These are phyloP conservation scores for Elgaria multicarinata DNA, from an alignment of 2,113 vertebrate genomes.

Conservation along the genomic window DNA sequence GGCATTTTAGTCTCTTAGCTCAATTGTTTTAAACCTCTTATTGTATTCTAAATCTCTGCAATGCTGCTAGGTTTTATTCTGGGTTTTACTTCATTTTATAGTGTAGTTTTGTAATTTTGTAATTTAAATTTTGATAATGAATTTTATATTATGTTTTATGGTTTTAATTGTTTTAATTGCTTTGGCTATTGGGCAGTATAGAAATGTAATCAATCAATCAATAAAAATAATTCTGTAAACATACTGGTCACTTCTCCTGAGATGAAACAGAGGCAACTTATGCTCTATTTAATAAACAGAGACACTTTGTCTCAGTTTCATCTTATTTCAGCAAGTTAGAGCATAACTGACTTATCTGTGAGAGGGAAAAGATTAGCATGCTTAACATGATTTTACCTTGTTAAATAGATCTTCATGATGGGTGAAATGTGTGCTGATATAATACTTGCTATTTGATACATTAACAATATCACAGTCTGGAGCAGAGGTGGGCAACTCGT, in stretches of 20 bases:
- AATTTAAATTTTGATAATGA: no score
- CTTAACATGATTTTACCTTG: not conserved
- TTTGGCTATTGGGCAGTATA: no score
- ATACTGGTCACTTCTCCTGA: not conserved
- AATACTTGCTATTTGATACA: not conserved
- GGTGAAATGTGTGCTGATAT: no score
- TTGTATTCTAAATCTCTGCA: no score
- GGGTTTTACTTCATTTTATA: no score
- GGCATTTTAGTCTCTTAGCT: no score
- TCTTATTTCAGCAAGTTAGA: not conserved
- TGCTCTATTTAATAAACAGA: not conserved
- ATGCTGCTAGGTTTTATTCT: no score
- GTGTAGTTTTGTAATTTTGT: no score
- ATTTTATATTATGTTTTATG: no score
- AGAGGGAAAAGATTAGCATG: not conserved
- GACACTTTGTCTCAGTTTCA: not conserved
- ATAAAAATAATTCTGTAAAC: not conserved
- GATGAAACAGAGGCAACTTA: not conserved
- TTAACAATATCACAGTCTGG: not conserved
- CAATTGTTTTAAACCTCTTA: no score
- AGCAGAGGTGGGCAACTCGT: not conserved
- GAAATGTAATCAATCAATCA: no score
- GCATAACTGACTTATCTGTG: not conserved
- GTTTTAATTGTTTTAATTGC: no score
- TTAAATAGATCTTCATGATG: not conserved